phyloP scores from a whole-genome alignment of 2,113 vertebrate species.

The Eublepharis macularius region DNA sequence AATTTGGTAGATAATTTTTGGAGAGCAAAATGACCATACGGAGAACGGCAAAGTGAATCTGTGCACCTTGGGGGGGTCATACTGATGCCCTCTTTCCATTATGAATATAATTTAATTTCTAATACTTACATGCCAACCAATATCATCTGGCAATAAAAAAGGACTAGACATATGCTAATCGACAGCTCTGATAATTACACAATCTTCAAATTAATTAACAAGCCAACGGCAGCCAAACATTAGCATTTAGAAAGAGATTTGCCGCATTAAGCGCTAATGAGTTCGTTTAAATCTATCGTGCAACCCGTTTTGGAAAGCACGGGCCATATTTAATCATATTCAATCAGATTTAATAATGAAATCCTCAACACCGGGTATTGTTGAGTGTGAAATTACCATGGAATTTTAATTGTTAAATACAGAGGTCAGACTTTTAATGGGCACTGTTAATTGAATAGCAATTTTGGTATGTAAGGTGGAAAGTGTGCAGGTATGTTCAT shows the following conservation, averaged over 20 bases:
- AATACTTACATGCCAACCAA: conserved; percentile 66
- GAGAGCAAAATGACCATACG: conserved; percentile 33
- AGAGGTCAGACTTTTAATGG: conserved; percentile 20
- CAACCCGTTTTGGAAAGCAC: conserved; percentile 70
- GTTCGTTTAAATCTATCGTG: conserved; percentile 78
- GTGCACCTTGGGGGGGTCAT: conserved; percentile 38
- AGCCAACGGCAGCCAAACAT: conserved; percentile 82
- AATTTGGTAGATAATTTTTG: background rate
- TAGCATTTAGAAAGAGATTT: conserved; percentile 81
- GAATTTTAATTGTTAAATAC: conserved; percentile 74
- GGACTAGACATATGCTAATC: conserved; percentile 71
- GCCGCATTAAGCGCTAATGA: conserved; percentile 81
- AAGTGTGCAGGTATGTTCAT: background rate
- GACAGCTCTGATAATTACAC: conserved; percentile 77
- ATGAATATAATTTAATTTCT: conserved; percentile 74
- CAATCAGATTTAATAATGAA: conserved; percentile 78
- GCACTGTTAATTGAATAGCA: conserved; percentile 44
- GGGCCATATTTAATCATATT: conserved; percentile 79
- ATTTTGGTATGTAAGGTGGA: conserved; percentile 25
- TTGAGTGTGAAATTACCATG: conserved; percentile 75
- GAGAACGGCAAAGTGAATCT: conserved; percentile 7
- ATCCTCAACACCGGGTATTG: conserved; percentile 73
- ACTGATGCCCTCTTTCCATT: conserved; percentile 60
- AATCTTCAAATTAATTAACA: conserved; percentile 84
- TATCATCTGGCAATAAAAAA: conserved; percentile 70